Evolutionary conservation across 2,888 invertebrate species (phyloP), one percentile per base, ranked within the genome.

Genomic region (Nomada goodeniana): DNA sequence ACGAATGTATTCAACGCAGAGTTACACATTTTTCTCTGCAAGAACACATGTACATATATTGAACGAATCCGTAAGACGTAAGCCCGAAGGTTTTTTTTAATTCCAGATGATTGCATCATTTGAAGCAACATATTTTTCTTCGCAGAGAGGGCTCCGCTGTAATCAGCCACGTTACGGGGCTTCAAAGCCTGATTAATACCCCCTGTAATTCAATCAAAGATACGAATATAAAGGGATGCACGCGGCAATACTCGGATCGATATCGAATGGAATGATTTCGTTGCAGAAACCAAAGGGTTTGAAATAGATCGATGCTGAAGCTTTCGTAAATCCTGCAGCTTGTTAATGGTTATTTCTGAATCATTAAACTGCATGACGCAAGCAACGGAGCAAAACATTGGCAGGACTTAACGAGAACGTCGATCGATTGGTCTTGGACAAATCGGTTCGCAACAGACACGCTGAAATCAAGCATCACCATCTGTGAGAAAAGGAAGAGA

Each of bases 361-460:
- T 9, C 15, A 50, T 7, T 13, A 13, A n/a, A 44, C 9, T 15
- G 23, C 23, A 20, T n/a, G n/a, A 13, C n/a, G n/a, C 18, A n/a
- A 44, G 18, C 29, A 72, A 36, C 20, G 50, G 55, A 67, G 50
- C 61, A 53, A 67, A 74, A 76, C 55, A 50, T 69, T 55, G n/a
- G 26, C 23, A n/a, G 13, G 82, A 70, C 57, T 71, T 52, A 59
- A 82, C 53, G 52, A 50, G 60, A 55, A 60, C 60, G 26, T 60
- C 26, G 64, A 68, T 71, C 75, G 81, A 77, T 82, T 68, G 52
- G 18, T 50, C 26, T 20, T 47, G 23, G 69, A 73, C 82, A 77
- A 73, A 82, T 74, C 73, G 77, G 69, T 73, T 59, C 44, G 26
- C 50, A 5, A 15, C 59, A 72, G 63, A 68, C 72, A 76, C 76